Percentiles rank a stretch among this genome's conserved stretches.
Evolutionary conservation across 2,113 vertebrate species (phyloP).

Genomic region (Antechinus flavipes): DNA sequence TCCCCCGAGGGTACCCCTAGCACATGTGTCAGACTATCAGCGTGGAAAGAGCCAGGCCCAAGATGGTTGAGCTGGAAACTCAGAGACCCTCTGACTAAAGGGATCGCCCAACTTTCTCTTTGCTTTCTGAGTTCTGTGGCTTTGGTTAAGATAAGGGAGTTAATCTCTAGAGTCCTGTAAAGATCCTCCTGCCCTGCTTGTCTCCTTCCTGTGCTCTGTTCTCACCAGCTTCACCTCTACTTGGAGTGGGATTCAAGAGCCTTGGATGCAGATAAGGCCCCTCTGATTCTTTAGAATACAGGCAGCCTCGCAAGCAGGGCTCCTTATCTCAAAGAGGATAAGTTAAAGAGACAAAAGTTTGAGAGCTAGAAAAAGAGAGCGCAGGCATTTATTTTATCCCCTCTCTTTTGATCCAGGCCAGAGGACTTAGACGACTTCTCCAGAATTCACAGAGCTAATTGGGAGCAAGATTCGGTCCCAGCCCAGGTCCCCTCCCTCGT

Average conservation of each 20-base stretch:
- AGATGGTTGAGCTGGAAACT: neutral
- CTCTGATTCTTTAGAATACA: neutral
- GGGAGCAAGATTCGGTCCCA: neutral
- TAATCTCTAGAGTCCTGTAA: neutral
- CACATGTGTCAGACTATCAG: neutral
- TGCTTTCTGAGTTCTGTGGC: conserved; percentile 1
- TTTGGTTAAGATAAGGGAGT: conserved; percentile 18
- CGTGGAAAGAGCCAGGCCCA: neutral
- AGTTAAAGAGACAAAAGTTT: neutral
- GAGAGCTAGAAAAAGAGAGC: neutral
- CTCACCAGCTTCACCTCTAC: conserved; percentile 25
- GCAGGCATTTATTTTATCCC: neutral
- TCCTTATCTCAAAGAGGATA: neutral
- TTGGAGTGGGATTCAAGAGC: conserved; percentile 9
- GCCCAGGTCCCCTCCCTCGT: neutral
- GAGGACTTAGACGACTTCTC: neutral
- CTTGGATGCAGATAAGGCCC: neutral
- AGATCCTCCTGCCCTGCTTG: conserved; percentile 1
- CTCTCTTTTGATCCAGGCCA: neutral
- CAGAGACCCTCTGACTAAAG: neutral
- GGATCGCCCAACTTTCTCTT: neutral
- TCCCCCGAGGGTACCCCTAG: neutral
- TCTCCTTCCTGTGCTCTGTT: conserved; percentile 15
- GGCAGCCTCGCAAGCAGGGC: neutral
- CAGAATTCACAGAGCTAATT: neutral